phyloP scores from a whole-genome alignment of 2,888 invertebrate genomes.

The Autographa pulchrina region DNA sequence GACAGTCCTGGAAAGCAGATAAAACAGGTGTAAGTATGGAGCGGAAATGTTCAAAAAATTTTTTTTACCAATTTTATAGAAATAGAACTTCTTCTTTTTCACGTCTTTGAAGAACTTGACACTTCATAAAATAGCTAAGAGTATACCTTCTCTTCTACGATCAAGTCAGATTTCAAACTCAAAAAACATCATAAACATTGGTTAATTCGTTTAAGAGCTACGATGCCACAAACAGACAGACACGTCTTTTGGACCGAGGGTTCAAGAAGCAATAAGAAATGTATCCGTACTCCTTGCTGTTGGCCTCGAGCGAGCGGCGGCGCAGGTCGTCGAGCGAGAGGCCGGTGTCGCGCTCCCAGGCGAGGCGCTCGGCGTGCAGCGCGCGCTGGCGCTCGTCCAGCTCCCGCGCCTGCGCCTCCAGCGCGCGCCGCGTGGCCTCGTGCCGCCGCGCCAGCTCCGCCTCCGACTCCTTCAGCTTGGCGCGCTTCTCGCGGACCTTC shows the following conservation, averaged over 20 bases:
- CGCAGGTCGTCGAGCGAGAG: conserved; percentile 96
- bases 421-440: conserved; percentile 92
- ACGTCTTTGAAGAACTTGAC: too few relatives aligned
- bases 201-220: too few relatives aligned
- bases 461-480: conserved; percentile 98
- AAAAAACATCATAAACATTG: too few relatives aligned
- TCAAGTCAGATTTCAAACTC: too few relatives aligned
- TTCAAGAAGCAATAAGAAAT: too few relatives aligned
- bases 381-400: conserved; percentile 96
- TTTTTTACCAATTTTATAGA: too few relatives aligned
- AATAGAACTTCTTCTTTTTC: too few relatives aligned
- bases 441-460: conserved; percentile 97
- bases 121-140: too few relatives aligned
- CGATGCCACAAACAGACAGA: too few relatives aligned
- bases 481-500: conserved; percentile 98
- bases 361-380: conserved; percentile 95
- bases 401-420: conserved; percentile 97
- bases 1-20: conserved; percentile 91
- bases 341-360: conserved; percentile 97
- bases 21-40: neutral
- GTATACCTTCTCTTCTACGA: too few relatives aligned
- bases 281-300: conserved; percentile 92
- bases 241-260: too few relatives aligned
- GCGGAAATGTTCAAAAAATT: too few relatives aligned
- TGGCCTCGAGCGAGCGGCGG: conserved; percentile 96